Conservation (phyloP, 1,140 invertebrate species). For the Lepidurus couesii region DNA sequence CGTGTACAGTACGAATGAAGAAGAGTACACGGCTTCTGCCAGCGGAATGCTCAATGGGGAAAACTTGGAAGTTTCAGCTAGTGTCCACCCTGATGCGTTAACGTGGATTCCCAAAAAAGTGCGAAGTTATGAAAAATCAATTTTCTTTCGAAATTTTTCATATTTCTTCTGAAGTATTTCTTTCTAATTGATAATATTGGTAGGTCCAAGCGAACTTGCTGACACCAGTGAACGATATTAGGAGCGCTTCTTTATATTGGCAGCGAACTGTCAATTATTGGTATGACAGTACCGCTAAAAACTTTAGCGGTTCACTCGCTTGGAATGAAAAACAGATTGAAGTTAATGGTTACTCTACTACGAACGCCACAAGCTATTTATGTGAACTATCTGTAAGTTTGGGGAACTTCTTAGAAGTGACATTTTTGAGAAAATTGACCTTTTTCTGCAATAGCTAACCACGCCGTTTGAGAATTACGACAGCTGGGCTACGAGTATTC, state of each 20-base stretch:
- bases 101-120: not conserved
- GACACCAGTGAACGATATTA: not conserved
- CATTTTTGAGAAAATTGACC: not conserved
- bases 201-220: not conserved
- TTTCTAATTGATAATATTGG: not conserved
- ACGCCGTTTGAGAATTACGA: not conserved
- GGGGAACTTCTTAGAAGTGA: not conserved
- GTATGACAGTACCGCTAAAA: not conserved
- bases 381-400: not conserved
- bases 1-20: conserved; percentile 27
- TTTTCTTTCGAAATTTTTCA: not conserved
- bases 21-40: not conserved
- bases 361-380: not conserved
- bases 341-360: not conserved
- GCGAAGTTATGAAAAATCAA: not conserved
- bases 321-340: conserved; percentile 22
- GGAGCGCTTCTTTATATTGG: not conserved
- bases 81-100: not conserved
- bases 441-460: not conserved
- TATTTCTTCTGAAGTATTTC: not conserved
- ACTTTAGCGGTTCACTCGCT: not conserved
- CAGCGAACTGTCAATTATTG: not conserved
- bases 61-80: not conserved
- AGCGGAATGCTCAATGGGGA: not conserved
- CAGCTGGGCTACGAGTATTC: not conserved